Evolutionary conservation across 2,888 invertebrate species (phyloP), one percentile per base, ranked within the genome.

Genomic region (Eueremaeus valkanovi): DNA sequence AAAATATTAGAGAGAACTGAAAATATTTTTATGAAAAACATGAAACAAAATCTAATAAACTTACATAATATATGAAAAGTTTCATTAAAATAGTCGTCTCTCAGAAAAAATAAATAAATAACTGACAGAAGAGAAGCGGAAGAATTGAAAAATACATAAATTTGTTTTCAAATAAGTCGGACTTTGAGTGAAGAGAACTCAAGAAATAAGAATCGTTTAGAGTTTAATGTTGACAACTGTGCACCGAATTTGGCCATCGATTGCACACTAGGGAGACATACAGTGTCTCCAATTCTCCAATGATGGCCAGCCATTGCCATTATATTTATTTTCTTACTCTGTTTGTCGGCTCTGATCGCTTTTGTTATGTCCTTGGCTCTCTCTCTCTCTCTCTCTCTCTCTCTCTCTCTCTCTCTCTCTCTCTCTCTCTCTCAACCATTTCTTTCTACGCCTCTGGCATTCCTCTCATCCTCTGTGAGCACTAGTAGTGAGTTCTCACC

Each of bases 241-340:
- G 16, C 31, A 36, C n/a, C 18, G 29, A 63, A 63, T 63, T 63
- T 31, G 36, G 33, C 29, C 63, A 63, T 63, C 13, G 63, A 63
- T 63, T 63, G 63, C 24, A 63, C 63, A n/a, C 63, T 33, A 18
- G 63, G 63, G 63, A 63, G 33, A 31, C 13, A 61, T 61, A 13
- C 29, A 61, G 27, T 55, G 55, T 63, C 63, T 63, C 63, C 63
- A 18, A 63, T 63, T n/a, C n/a, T 58, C 27, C 63, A 18, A 63
- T 63, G 63, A 63, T 63, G 63, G 63, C 63, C 18, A 63, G 63
- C 63, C 18, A 63, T 63, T 33, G 63, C 13, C 63, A 63, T 63
- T 63, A 63, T 31, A 63, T 63, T 63, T 63, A 63, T 63, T 63
- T 63, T 63, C 63, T 63, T n/a, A 63, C 29, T 63, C 29, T 33